These are phyloP conservation scores for Panagrolaimus sp. DNA, from an alignment of 1,140 invertebrate genomes.

Conservation along the genomic window DNA sequence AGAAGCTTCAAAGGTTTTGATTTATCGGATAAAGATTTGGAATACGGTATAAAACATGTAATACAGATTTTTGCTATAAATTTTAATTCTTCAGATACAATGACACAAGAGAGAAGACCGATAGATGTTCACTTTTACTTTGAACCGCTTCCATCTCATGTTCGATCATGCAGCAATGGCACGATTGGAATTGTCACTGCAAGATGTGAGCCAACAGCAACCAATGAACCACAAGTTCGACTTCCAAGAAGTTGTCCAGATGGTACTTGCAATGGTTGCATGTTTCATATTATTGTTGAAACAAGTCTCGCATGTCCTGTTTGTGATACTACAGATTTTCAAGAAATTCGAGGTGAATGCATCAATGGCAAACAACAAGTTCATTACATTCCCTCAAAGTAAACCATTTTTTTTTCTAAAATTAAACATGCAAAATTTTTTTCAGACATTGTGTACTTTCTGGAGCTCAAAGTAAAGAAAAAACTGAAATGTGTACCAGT, in stretches of 20 bases:
- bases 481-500: conserved; percentile 33
- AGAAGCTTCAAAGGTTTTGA: conserved; percentile 31
- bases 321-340: conserved; percentile 62
- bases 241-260: conserved; percentile 65
- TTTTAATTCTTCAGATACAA: background rate
- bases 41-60: conserved; percentile 33
- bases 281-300: conserved; percentile 64
- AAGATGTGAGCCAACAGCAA: conserved; percentile 59
- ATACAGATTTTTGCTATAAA: background rate
- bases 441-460: conserved; percentile 44
- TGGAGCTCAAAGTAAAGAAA: conserved; percentile 43
- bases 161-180: conserved; percentile 64
- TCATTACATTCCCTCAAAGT: conserved; percentile 64
- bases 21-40: conserved; percentile 43
- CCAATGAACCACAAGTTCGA: conserved; percentile 33
- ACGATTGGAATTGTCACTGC: conserved; percentile 65
- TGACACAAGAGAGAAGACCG: conserved; percentile 26
- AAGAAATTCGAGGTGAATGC: conserved; percentile 66
- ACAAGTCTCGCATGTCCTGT: conserved; percentile 64
- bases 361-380: conserved; percentile 63
- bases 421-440: background rate
- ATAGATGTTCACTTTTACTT: conserved; percentile 49
- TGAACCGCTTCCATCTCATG: conserved; percentile 55
- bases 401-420: conserved; percentile 50
- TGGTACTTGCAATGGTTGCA: conserved; percentile 68